Evolutionary conservation across 2,113 vertebrate genomes (phyloP).

Genomic region (Sylvietta virens): DNA sequence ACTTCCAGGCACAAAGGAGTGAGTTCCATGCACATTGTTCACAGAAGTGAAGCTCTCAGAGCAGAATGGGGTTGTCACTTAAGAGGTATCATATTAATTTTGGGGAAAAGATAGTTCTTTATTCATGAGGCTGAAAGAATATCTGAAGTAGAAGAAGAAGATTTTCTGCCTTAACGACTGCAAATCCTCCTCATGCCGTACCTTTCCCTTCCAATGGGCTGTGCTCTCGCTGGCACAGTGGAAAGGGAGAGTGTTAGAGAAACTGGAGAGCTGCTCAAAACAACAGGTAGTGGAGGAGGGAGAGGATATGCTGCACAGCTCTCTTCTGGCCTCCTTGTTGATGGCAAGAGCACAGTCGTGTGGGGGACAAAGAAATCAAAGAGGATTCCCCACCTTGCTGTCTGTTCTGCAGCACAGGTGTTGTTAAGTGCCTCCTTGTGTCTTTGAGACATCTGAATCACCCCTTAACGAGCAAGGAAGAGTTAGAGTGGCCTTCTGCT

Average conservation of each 20-base stretch:
- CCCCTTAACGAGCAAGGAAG: neutral
- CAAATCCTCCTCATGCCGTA: neutral
- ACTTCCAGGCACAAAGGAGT: neutral
- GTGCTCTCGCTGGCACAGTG: neutral
- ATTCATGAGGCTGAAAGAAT: neutral
- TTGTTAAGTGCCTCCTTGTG: neutral
- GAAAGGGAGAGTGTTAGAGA: neutral
- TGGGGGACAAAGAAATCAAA: neutral
- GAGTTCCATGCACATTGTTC: neutral
- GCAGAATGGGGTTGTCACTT: neutral
- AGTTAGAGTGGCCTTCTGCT: neutral
- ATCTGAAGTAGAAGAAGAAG: neutral
- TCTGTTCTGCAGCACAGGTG: neutral
- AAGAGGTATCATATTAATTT: neutral
- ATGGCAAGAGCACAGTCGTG: neutral
- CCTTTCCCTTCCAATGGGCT: slow-evolving; percentile 13
- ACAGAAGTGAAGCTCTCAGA: neutral
- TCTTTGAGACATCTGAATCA: neutral
- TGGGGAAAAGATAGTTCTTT: neutral
- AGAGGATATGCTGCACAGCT: neutral
- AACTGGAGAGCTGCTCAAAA: neutral
- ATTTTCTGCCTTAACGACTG: neutral
- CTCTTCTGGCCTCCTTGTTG: neutral
- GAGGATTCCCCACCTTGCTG: neutral
- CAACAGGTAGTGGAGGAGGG: neutral